Evolutionary conservation across 2,888 invertebrate species (phyloP), one percentile per base, ranked within the genome.

Genomic region (Eristalinus aeneus): DNA sequence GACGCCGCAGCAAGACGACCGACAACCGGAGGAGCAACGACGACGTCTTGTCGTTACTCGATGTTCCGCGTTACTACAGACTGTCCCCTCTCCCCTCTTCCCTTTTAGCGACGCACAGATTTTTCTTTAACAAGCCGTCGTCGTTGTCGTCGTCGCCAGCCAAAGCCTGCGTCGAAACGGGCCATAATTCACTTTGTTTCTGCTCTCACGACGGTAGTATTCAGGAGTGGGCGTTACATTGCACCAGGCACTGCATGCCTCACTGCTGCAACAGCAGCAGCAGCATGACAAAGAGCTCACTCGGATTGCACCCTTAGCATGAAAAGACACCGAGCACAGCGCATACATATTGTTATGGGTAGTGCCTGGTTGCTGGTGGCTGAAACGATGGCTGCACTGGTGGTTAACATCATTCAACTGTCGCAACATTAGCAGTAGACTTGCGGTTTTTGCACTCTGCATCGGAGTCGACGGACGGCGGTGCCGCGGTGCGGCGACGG

Each of bases 341-440:
- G 67, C 71, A 67, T 82, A 46, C 46, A 46, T 86, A 82, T 82
- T 86, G 82, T 65, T 81, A 81, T 73, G 80, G 68, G 32, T 73
- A 56, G 27, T 27, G 27, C 27, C 27, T 27, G 27, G 27, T 27
- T 27, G 82, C 64, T 77, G 82, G 46, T 46, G 46, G 82, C 69
- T 77, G 82, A 53, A 69, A 73, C 60, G 69, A 74, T 75, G 78
- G 78, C 64, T 73, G 53, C 32, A 54, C 68, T 69, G 64, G 68
- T 64, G 60, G 72, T 67, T 64, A 82, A 74, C 86, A 82, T 86
- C 86, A 86, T 86, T 86, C 77, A 86, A 86, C 77, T 86, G 82
- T 86, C 75, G 82, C 82, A 78, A 77, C 74, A 86, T 86, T 86
- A 86, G 86, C 86, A 74, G 71, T 82, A 82, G 86, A 86, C 86